Percentiles rank a stretch among this genome's conserved stretches.
Evolutionary conservation across 2,888 invertebrate genomes (phyloP).

Genomic region (Drosophila fungiperda): DNA sequence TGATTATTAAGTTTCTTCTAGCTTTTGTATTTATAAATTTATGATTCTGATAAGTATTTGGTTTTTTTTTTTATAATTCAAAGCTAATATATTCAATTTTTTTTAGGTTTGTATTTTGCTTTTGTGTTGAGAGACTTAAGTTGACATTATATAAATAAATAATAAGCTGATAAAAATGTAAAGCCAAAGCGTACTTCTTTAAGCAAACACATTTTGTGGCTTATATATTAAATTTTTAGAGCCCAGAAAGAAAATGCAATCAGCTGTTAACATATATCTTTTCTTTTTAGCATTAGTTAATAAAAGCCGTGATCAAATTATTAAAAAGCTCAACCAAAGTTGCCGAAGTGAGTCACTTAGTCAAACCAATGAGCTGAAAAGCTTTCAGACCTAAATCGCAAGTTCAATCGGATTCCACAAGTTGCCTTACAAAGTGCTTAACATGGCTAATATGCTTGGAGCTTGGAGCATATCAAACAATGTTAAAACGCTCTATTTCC

Average conservation of each 20-base stretch:
- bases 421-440: conserved; percentile 10
- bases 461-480: background rate
- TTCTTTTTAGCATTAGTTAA: background rate
- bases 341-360: background rate
- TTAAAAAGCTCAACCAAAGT: background rate
- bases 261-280: background rate
- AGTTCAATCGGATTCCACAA: background rate
- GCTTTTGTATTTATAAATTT: no score
- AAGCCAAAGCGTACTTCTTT: background rate
- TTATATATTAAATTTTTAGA: background rate
- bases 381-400: background rate
- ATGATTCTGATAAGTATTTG: background rate
- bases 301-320: no score
- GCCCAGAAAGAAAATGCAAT: background rate
- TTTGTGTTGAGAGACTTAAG: background rate
- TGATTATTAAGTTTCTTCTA: background rate
- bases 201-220: no score
- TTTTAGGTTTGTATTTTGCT: no score
- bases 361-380: conserved; percentile 1
- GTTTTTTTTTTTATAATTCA: background rate
- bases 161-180: background rate
- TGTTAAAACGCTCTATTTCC: conserved; percentile 69
- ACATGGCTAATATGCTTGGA: conserved; percentile 10
- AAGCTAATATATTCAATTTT: background rate
- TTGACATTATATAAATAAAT: background rate